Evolutionary conservation across 2,888 invertebrate genomes (phyloP), one percentile per base, ranked within the genome.

Genomic region (Meganola albula): DNA sequence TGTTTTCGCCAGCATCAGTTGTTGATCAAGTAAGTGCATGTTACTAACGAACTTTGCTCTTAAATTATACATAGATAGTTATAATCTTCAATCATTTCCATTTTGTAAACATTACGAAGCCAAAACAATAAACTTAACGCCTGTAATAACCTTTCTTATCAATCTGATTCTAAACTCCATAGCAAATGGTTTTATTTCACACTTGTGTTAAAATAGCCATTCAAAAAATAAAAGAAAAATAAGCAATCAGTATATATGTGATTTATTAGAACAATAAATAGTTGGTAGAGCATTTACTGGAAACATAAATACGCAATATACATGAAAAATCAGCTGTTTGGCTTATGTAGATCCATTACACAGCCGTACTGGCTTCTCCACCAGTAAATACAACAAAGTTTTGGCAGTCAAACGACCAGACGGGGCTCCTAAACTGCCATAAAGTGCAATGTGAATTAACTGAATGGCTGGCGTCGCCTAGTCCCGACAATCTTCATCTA

Each of bases 1-100:
- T 83, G 78, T 52, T 64, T 83, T 49, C 63, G 56, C n/a, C 85
- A 85, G 54, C 84, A 85, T 46, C 83, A 84, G 50, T 29, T 71
- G 26, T 59, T 84, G 7, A 78, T 83, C 38, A 64, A 65, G 84
- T 83, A 49, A 53, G 68, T 65, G 20, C 8, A 3, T 7, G 3
- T 5, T 20, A 20, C n/a, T n/a, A n/a, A n/a, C n/a, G n/a, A n/a
- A n/a, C n/a, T n/a, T n/a, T n/a, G n/a, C n/a, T n/a, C n/a, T n/a
- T n/a, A n/a, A n/a, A n/a, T n/a, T n/a, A n/a, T n/a, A n/a, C n/a
- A n/a, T n/a, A n/a, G n/a, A n/a, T n/a, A n/a, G n/a, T n/a, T n/a
- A n/a, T n/a, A n/a, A n/a, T n/a, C n/a, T n/a, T n/a, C n/a, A n/a
- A n/a, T n/a, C n/a, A n/a, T n/a, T n/a, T n/a, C n/a, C n/a, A n/a